Evolutionary conservation across 1,140 invertebrate genomes (phyloP).

Genomic region (Drosophila yakuba): DNA sequence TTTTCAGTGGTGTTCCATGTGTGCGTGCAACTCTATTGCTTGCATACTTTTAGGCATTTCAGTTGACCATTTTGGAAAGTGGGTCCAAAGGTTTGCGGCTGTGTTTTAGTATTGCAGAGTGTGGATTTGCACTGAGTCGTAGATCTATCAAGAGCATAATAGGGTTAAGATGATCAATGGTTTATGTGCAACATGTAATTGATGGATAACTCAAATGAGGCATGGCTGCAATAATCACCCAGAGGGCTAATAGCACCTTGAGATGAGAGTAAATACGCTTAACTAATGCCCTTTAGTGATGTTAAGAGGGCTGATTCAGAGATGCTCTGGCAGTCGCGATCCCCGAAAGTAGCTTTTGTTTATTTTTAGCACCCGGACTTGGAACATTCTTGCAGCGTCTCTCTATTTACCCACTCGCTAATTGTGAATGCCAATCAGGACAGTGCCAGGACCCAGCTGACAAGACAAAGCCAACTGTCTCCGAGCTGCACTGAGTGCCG

Average conservation of each 20-base stretch:
- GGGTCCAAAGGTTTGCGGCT: neutral
- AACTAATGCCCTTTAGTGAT: too few species aligned
- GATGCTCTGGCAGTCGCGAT: conserved; percentile 18
- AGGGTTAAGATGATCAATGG: too few species aligned
- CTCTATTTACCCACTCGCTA: conserved; percentile 78
- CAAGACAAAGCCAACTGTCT: conserved; percentile 48
- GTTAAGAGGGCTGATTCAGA: neutral
- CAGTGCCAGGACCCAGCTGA: conserved; percentile 40
- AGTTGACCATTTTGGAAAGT: neutral
- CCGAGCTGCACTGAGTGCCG: conserved; percentile 23
- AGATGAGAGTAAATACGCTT: too few species aligned
- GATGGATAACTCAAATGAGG: too few species aligned
- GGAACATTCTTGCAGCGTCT: conserved; percentile 8
- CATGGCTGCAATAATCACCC: too few species aligned
- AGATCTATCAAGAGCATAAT: too few species aligned
- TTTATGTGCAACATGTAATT: too few species aligned
- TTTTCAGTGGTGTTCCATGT: neutral
- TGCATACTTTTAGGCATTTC: conserved; percentile 42
- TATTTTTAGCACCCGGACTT: conserved; percentile 46
- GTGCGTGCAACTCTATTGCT: neutral
- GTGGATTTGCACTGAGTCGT: too few species aligned
- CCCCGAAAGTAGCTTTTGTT: conserved; percentile 1
- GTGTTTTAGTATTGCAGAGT: too few species aligned
- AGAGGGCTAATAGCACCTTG: too few species aligned
- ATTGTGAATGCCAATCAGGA: conserved; percentile 84